Evolutionary conservation across 1,140 invertebrate genomes (phyloP), one percentile per base, ranked within the genome.

Genomic region (Anagrus nilaparvatae): DNA sequence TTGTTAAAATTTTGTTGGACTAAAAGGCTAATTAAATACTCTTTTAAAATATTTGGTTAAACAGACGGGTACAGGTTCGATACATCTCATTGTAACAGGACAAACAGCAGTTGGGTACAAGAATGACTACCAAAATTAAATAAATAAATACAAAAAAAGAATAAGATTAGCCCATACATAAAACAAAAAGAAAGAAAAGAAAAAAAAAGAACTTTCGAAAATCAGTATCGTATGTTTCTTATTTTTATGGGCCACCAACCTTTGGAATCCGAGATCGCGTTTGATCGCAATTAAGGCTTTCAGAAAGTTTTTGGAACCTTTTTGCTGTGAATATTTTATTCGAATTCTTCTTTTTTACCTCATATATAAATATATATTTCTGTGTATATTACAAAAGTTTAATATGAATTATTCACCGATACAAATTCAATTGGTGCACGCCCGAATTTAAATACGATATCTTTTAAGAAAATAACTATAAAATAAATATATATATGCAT

Each of bases 21-120:
- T 24, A 18, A 55, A 52, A 44, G 51, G 55, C 61, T 67, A 67
- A 67, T 67, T 67, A 66, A 67, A 67, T 61, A 66, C 46, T 48
- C 54, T 52, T 46, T 56, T 49, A 50, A 44, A 48, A 54, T 44
- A 48, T 47, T 52, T 53, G 53, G 48, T 52, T 50, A 49, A 39
- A 49, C 44, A 54, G 52, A 53, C 50, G 52, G 52, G 46, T 33
- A 42, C 39, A 44, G 46, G 52, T 57, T 58, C 58, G 63, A 63
- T 65, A 66, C 65, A 66, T 65, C 61, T 63, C 60, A 64, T 67
- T 61, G 60, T 64, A 65, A 65, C 63, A 63, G 58, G 56, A 61
- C 56, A 57, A 66, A 67, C 62, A 67, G 65, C 54, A 66, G 63
- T 66, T 58, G 60, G 54, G 55, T n/a, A 62, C 60, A 61, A 51